These are phyloP conservation scores for Amphipyra tragopoginis DNA, from an alignment of 2,888 invertebrate genomes.

Conservation along the genomic window DNA sequence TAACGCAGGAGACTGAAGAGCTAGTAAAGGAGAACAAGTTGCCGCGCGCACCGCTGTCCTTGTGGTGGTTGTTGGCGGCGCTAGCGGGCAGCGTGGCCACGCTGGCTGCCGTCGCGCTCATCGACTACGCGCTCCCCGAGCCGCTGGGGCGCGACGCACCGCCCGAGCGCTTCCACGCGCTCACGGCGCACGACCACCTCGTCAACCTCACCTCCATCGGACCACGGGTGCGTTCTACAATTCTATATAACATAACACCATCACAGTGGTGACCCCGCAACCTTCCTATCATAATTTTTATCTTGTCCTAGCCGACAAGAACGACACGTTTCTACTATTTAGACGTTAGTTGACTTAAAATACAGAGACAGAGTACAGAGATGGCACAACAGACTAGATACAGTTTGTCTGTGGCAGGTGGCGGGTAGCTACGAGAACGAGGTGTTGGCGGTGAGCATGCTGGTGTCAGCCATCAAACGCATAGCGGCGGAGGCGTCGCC, in stretches of 20 bases:
- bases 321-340: too few relatives aligned
- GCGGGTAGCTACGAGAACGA: conserved; percentile 95
- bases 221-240: conserved; percentile 80
- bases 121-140: conserved; percentile 90
- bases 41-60: conserved; percentile 60
- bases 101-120: conserved; percentile 86
- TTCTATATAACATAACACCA: too few relatives aligned
- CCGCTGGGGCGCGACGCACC: conserved; percentile 83
- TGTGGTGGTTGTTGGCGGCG: conserved; percentile 83
- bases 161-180: conserved; percentile 87
- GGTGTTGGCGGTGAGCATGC: conserved; percentile 91
- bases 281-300: too few relatives aligned
- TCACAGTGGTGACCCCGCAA: too few relatives aligned
- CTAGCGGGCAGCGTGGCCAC: conserved; percentile 87
- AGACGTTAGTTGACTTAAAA: too few relatives aligned
- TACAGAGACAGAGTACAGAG: too few relatives aligned
- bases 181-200: conserved; percentile 91
- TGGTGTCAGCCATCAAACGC: conserved; percentile 87
- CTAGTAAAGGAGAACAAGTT: conserved; percentile 72
- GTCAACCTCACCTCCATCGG: conserved; percentile 91
- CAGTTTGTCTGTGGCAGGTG: conserved; percentile 65
- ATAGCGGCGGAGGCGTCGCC: conserved; percentile 87
- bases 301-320: too few relatives aligned
- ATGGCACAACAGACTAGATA: neutral
- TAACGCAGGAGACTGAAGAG: conserved; percentile 30